Evolutionary conservation across 1,140 invertebrate species (phyloP), one percentile per base, ranked within the genome.

Genomic region (Eumaeus atala): DNA sequence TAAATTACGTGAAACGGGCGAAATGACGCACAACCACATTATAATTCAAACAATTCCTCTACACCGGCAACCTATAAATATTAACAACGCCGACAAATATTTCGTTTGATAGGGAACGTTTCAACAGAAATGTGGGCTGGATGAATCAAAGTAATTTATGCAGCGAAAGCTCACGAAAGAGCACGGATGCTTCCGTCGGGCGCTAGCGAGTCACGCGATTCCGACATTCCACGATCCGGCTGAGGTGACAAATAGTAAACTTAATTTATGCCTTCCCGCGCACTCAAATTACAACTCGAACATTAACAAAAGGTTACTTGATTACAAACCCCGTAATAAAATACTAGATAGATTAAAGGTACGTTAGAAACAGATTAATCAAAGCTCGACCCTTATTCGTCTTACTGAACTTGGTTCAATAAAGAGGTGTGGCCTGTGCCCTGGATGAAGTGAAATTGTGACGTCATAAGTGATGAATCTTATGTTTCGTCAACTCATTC

Each of bases 171-270:
- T 74, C 74, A 79, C 71, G 72, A 75, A 71, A 70, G 61, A 61
- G 67, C 64, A 62, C 58, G 62, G 75, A 73, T 73, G 73, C 59
- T 67, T 68, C 62, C 66, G 66, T 52, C 57, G 61, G 56, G 54
- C 56, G 66, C 51, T 56, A 58, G 44, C 47, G 44, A 67, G 74
- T 78, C 78, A 82, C 79, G 82, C 82, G 73, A 83, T 78, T 60
- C 61, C 66, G 52, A 77, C 79, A 83, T 85, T 83, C 76, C 67
- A 52, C 69, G 74, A 75, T 74, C 70, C 70, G 70, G 56, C 62
- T 57, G 59, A 80, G 75, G 78, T 82, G 78, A 84, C 81, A 84
- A 82, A 84, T 82, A 74, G 74, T 77, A 70, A 82, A 77, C 82
- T 74, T 70, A 80, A 82, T 78, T 82, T 80, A 80, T 78, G 72